These are phyloP conservation scores for Malthinus flaveolus DNA, from an alignment of 2,888 invertebrate genomes.

Conservation along the genomic window DNA sequence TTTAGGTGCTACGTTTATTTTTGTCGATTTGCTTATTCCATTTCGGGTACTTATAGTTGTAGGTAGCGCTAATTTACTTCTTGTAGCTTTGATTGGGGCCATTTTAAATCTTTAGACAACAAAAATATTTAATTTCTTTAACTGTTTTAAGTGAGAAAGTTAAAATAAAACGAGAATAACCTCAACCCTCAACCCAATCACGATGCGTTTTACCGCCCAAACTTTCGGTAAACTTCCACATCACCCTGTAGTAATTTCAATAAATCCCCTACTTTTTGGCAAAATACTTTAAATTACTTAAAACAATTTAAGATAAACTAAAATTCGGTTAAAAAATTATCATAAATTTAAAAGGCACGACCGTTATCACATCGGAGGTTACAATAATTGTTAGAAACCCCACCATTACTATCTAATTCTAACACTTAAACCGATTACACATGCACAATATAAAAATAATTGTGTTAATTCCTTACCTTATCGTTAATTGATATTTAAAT, in stretches of 20 bases:
- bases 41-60: constrained; percentile 58
- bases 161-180: too few species aligned
- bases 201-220: constrained; percentile 1
- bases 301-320: too few species aligned
- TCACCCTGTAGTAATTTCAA: neutral
- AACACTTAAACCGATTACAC: neutral
- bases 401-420: neutral
- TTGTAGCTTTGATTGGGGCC: constrained; percentile 67
- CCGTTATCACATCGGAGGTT: constrained; percentile 4
- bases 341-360: neutral
- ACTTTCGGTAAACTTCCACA: neutral
- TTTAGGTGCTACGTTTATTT: constrained; percentile 42
- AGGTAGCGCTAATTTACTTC: constrained; percentile 48
- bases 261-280: too few species aligned
- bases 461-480: constrained; percentile 9
- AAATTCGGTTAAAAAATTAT: too few species aligned
- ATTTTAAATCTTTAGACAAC: constrained; percentile 47
- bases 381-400: neutral
- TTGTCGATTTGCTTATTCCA: constrained; percentile 41
- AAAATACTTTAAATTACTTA: too few species aligned
- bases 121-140: constrained; percentile 29
- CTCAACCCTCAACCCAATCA: neutral
- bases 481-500: neutral
- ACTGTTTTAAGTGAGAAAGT: neutral
- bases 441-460: neutral